Conservation (phyloP, 2,888 invertebrate species). For the Heliconius aoede region DNA sequence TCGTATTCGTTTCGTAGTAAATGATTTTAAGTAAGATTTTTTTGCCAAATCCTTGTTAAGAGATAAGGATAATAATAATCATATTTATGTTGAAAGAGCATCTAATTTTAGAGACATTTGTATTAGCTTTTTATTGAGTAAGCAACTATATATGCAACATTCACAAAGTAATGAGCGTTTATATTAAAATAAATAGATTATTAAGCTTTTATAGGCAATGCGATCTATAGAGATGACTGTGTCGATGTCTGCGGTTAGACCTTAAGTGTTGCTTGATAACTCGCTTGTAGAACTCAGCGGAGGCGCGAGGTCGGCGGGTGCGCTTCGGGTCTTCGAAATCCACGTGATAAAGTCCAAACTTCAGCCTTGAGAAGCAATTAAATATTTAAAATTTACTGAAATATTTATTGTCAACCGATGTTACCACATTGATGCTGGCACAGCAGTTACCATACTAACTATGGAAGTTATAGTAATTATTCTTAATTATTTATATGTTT, state of each 20-base stretch:
- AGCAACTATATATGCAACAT: not conserved
- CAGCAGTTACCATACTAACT: not conserved
- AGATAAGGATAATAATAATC: not conserved
- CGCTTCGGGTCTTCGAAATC: slow-evolving; percentile 56
- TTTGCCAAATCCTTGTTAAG: not conserved
- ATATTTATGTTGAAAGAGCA: not conserved
- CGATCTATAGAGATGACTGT: not conserved
- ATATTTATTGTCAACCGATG: not conserved
- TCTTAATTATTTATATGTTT: not conserved
- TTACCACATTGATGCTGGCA: not conserved
- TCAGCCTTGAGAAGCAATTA: slow-evolving; percentile 66
- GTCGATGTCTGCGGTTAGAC: slow-evolving; percentile 20
- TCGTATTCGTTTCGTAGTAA: not conserved
- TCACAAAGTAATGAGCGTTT: too few relatives aligned
- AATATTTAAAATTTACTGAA: too few relatives aligned
- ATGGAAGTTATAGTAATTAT: not conserved
- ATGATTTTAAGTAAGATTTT: not conserved
- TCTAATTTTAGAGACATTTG: not conserved
- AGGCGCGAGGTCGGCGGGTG: slow-evolving; percentile 56
- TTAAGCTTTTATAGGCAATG: slow-evolving; percentile 2
- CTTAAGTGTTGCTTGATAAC: slow-evolving; percentile 50
- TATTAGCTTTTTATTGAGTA: not conserved
- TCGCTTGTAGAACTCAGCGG: slow-evolving; percentile 56
- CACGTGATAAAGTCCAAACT: slow-evolving; percentile 85
- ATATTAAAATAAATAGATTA: too few relatives aligned